Percentiles rank a stretch among this genome's conserved stretches.
Evolutionary conservation across 2,888 invertebrate species (phyloP).

Genomic region (Parnassius smintheus): DNA sequence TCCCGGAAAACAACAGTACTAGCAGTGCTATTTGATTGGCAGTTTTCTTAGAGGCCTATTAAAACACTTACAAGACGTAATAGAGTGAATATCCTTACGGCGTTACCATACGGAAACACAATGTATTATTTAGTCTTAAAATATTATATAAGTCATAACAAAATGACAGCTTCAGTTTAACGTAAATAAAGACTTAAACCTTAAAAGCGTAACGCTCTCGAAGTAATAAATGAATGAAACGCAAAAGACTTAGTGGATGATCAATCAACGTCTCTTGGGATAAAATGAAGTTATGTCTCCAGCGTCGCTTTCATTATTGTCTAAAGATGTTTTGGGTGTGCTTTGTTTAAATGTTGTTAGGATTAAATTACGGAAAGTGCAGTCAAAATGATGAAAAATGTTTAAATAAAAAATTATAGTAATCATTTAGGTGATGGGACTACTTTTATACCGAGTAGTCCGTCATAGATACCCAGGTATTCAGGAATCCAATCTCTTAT

Average conservation of each 20-base stretch:
- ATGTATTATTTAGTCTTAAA: background rate
- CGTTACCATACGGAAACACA: no score
- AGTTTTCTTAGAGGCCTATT: no score
- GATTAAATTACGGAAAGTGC: background rate
- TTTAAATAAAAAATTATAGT: no score
- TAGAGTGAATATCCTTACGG: no score
- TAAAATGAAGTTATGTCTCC: constrained; percentile 24
- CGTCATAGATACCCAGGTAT: no score
- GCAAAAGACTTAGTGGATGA: constrained; percentile 50
- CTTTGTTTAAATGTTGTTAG: constrained; percentile 11
- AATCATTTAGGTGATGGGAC: no score
- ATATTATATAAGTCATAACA: constrained; percentile 12
- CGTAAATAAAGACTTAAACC: constrained; percentile 23
- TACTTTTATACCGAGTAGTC: no score
- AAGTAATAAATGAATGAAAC: constrained; percentile 61
- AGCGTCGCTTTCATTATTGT: constrained; percentile 25
- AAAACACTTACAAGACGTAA: no score
- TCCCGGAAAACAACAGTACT: no score
- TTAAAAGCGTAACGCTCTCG: constrained; percentile 25
- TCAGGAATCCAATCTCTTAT: no score
- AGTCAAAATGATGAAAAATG: no score
- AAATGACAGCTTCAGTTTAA: constrained; percentile 13
- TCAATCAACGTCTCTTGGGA: constrained; percentile 54
- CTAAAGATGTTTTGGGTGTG: constrained; percentile 8
- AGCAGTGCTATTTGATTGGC: no score